Evolutionary conservation across 2,113 vertebrate species (phyloP), one percentile per base, ranked within the genome.

Genomic region (Myocastor coypus): DNA sequence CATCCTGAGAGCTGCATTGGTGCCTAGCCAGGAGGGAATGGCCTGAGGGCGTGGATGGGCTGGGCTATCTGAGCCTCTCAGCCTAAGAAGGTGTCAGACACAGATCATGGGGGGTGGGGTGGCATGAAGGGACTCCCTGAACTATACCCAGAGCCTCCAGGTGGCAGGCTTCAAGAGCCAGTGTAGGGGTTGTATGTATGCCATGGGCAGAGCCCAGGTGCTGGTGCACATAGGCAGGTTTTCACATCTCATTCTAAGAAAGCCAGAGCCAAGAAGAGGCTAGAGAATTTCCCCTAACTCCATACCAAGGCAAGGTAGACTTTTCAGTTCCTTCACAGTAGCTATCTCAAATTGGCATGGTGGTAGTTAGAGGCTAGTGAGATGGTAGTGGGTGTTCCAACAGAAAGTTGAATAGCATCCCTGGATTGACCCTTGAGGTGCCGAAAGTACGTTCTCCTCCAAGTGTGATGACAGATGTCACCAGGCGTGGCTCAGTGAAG

Each of bases 151-250:
- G 2, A 28, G 24, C 12, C 4, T 24, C 22, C 10, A 0, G 7
- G 61, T 13, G 26, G 40, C 68, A 46, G 8, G 8, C 4, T 37
- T 1, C 12, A 6, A 19, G 83, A 69, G 32, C 69, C 11, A 30
- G 19, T 28, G 2, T 0, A 3, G 2, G 1, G 12, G n/a, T n/a
- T n/a, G n/a, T 24, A 50, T 16, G 2, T 20, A 50, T 20, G 4
- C 30, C 28, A 77, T 17, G 7, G n/a, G 9, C 3, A 6, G 32
- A 61, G 12, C 28, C 32, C 34, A 30, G 8, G 6, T 13, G 3
- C 12, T 37, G 57, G 40, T 22, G 5, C 3, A 2, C 12, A 14
- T 3, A 6, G 7, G 0, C 0, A 0, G n/a, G 50, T 28, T n/a
- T 66, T 37, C 14, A 12, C 2, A 37, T 16, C 50, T 16, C 34